Base-by-base conservation (phyloP, 2,113 vertebrate species). In the Genyomyrus donnyi region DNA sequence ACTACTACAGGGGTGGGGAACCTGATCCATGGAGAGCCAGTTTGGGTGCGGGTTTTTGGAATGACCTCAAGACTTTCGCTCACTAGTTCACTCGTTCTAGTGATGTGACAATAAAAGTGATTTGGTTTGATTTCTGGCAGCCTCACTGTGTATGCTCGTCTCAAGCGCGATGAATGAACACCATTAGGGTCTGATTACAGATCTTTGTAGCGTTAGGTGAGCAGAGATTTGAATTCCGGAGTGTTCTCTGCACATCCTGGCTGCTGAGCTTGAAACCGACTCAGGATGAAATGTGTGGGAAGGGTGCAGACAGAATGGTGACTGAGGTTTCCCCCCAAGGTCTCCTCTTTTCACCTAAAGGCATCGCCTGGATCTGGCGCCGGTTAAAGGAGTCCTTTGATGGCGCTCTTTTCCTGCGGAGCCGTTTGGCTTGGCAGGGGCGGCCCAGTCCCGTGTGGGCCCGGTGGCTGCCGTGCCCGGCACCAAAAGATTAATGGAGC, bases 401-500 rank as follows among this genome's bases (percentile, higher is more conserved):
- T 53, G 85, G 66, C 8, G 17, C 24, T 35, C 62, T 3, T 49
- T 74, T 90, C 85, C 89, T 88, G 42, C 27, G 42, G 84, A 24
- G 66, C 21, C 87, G 89, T 88, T 90, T 90, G 85, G n/a, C 45
- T 90, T 90, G 89, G 89, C 89, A 80, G 19, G 19, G 85, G 11
- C 62, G 9, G 21, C 27, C 85, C 31, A 48, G 84, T 77, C 85
- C 85, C 31, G 53, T 24, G 45, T 15, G 58, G 85, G 42, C 27
- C 45, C 4, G 2, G 42, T 62, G 85, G 84, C 83, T 46, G 45
- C 19, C 15, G 2, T 52, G 48, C 62, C 89, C 89, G 19, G 89
- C 58, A 74, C 89, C 49, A 62, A 88, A 87, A 80, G 89, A 90
- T 90, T 77, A 87, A 87, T 90, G 89, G 48, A 88, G 89, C 89